Conservation (phyloP, 53 echinoderm and acorn worm genomes). For the Holothuria scabra region DNA sequence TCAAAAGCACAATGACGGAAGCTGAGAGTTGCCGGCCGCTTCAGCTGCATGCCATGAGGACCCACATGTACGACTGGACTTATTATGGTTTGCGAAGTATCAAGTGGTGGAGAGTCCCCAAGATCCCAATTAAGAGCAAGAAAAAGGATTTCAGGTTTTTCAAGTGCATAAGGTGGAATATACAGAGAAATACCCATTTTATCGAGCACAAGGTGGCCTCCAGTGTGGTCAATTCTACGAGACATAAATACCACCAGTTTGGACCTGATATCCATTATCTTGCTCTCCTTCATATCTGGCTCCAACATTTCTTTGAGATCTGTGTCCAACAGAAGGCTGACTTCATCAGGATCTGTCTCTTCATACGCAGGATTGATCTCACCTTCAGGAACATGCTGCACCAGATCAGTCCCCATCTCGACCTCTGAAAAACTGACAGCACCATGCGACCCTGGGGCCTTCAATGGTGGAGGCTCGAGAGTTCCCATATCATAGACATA, state of each 20-base stretch:
- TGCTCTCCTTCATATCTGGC: constrained; percentile 69
- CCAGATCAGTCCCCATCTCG: no score
- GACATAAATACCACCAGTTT: constrained; percentile 88
- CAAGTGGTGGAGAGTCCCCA: constrained; percentile 77
- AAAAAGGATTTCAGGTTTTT: constrained; percentile 64
- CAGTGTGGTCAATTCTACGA: constrained; percentile 65
- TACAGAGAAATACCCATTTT: constrained; percentile 93
- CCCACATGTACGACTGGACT: constrained; percentile 95
- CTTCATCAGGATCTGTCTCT: no score
- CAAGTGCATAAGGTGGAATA: constrained; percentile 86
- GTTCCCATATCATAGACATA: no score
- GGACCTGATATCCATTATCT: constrained; percentile 55
- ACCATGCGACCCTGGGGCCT: no score
- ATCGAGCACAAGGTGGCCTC: constrained; percentile 73
- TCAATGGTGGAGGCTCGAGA: no score
- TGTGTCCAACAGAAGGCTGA: background rate
- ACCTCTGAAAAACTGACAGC: no score
- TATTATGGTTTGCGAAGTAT: constrained; percentile 65
- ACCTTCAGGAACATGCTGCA: no score
- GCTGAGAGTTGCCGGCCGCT: constrained; percentile 74
- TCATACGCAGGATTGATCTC: no score
- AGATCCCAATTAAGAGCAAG: constrained; percentile 92
- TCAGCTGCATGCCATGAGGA: constrained; percentile 78
- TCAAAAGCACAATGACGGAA: constrained; percentile 88
- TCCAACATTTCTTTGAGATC: constrained; percentile 53